Evolutionary conservation across 1,140 invertebrate genomes (phyloP).

Genomic region (Campodea augens): DNA sequence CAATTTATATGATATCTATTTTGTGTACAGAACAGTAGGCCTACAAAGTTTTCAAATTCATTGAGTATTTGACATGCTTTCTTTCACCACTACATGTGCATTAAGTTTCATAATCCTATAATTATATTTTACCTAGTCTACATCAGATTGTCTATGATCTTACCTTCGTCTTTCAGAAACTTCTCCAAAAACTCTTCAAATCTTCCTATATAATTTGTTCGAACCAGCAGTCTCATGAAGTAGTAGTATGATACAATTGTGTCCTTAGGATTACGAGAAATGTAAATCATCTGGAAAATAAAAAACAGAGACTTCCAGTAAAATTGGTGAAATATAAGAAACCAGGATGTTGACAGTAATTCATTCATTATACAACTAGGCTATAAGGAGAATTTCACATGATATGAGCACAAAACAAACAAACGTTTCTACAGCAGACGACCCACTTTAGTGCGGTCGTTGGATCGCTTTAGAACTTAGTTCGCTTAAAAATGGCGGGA

Average conservation of each 20-base stretch:
- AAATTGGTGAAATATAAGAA: too few species aligned
- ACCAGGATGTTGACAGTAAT: too few species aligned
- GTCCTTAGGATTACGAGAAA: slow-evolving; percentile 31
- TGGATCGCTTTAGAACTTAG: too few species aligned
- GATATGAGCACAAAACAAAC: too few species aligned
- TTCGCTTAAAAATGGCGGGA: too few species aligned
- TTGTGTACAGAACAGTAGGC: background rate
- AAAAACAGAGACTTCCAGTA: too few species aligned
- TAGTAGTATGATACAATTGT: slow-evolving; percentile 28
- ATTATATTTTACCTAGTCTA: background rate
- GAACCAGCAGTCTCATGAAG: slow-evolving; percentile 24
- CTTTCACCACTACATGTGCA: background rate
- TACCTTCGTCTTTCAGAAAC: slow-evolving; percentile 27
- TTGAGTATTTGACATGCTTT: background rate
- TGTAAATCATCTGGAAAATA: slow-evolving; percentile 32
- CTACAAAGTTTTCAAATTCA: slow-evolving; percentile 1
- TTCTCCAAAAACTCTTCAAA: slow-evolving; percentile 25
- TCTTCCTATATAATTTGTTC: slow-evolving; percentile 21
- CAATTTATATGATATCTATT: background rate
- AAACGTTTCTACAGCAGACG: too few species aligned
- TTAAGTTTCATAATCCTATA: background rate
- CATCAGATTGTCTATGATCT: slow-evolving; percentile 7
- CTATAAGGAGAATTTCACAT: too few species aligned
- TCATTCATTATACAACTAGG: too few species aligned
- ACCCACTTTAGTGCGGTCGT: too few species aligned